These are phyloP conservation scores for Pyrrhura leucotis DNA, from an alignment of 2,797 vertebrate genomes.

Conservation along the genomic window DNA sequence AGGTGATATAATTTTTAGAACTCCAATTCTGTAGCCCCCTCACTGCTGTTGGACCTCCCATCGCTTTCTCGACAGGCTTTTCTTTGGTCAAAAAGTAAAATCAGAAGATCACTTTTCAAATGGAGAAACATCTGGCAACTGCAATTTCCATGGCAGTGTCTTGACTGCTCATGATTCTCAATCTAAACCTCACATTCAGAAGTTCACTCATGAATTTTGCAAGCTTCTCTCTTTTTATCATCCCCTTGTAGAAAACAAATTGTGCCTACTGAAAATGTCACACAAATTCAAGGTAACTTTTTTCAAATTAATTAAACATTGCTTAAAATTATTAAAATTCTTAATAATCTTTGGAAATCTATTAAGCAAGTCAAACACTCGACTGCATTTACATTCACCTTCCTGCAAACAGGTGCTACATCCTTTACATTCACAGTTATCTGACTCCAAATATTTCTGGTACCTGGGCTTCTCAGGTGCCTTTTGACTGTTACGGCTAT, in stretches of 20 bases:
- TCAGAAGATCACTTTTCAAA: constrained; percentile 13
- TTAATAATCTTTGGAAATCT: background rate
- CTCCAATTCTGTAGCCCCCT: background rate
- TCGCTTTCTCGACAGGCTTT: background rate
- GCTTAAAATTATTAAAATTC: background rate
- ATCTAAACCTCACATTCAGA: background rate
- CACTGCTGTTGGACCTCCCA: constrained; percentile 20
- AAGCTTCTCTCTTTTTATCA: background rate
- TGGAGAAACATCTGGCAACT: constrained; percentile 26
- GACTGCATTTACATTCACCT: background rate
- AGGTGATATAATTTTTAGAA: constrained; percentile 11
- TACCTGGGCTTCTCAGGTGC: background rate
- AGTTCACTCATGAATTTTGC: background rate
- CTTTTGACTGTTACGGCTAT: background rate
- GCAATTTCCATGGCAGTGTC: constrained; percentile 10
- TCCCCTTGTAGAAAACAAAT: background rate
- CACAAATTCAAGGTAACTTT: background rate
- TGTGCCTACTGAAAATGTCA: background rate
- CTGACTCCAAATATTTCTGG: background rate
- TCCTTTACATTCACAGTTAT: background rate
- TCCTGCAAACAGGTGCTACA: background rate
- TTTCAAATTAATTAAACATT: background rate
- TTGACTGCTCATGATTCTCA: background rate
- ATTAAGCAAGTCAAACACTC: background rate
- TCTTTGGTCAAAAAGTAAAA: constrained; percentile 18